phyloP scores from a whole-genome alignment of 2,113 vertebrate genomes.

The Proteles cristata region DNA sequence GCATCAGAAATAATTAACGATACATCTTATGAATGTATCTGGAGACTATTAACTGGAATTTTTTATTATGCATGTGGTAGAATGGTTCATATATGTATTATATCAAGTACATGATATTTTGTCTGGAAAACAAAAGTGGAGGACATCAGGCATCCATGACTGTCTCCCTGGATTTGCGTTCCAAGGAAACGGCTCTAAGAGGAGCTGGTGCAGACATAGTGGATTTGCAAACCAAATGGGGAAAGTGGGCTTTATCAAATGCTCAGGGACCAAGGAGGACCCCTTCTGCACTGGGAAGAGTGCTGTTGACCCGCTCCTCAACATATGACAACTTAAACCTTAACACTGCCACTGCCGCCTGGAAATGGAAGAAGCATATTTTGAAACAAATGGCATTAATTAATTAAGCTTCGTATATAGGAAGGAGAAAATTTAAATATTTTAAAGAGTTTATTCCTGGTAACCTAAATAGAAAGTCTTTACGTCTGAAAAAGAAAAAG shows the following conservation, averaged over 20 bases:
- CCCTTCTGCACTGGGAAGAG: not conserved
- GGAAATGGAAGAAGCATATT: slow-evolving; percentile 16
- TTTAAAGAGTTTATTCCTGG: slow-evolving; percentile 21
- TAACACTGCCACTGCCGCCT: not conserved
- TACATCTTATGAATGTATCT: not conserved
- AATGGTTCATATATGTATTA: not conserved
- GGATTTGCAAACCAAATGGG: not conserved
- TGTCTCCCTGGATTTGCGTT: slow-evolving; percentile 35
- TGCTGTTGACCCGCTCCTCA: not conserved
- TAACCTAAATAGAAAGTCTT: slow-evolving; percentile 29
- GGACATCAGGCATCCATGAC: not conserved
- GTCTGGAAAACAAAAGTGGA: not conserved
- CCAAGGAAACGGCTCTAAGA: slow-evolving; percentile 30
- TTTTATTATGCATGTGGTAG: not conserved
- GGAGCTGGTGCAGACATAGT: not conserved
- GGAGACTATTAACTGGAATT: not conserved
- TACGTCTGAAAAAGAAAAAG: not conserved
- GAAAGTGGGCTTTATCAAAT: slow-evolving; percentile 7
- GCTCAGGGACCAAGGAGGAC: not conserved
- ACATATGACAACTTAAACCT: not conserved
- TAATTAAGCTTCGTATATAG: slow-evolving; percentile 41
- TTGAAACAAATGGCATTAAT: slow-evolving; percentile 41
- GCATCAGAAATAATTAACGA: not conserved
- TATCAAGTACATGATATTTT: slow-evolving; percentile 15
- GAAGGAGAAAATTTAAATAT: slow-evolving; percentile 10